A percentile compares a stretch with the other conserved stretches of the same genome.
Evolutionary conservation across 2,888 invertebrate species (phyloP).

Genomic region (Galerucella pusilla): DNA sequence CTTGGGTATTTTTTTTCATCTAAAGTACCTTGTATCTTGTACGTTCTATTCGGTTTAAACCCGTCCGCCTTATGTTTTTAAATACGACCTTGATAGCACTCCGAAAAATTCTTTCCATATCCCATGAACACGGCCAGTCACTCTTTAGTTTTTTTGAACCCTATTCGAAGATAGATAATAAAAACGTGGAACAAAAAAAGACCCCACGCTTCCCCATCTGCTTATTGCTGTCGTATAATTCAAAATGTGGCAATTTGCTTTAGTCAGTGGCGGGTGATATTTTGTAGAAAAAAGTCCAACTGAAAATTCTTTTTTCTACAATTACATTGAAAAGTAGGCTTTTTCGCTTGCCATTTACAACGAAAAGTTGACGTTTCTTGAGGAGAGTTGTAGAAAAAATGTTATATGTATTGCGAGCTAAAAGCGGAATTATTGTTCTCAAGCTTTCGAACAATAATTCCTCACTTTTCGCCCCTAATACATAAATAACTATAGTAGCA

Average conservation of each 20-base stretch:
- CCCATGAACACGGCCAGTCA: conserved; percentile 10
- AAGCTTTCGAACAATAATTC: no score
- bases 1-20: conserved; percentile 7
- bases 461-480: no score
- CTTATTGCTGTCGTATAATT: conserved; percentile 19
- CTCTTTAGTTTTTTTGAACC: conserved; percentile 23
- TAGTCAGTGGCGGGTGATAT: neutral
- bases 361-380: no score
- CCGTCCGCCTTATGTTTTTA: neutral
- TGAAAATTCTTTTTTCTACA: neutral
- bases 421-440: no score
- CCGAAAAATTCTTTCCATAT: conserved; percentile 15
- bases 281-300: neutral
- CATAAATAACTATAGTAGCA: no score
- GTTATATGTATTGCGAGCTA: no score
- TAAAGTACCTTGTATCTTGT: neutral
- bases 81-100: conserved; percentile 23
- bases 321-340: no score
- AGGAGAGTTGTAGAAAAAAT: no score
- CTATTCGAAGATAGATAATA: conserved; percentile 17
- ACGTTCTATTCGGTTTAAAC: neutral
- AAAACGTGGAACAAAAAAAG: conserved; percentile 20
- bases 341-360: no score
- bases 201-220: conserved; percentile 24
- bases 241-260: conserved; percentile 15